Percentiles rank a stretch among this genome's conserved stretches.
Evolutionary conservation across 37 sponge, comb jelly and placozoan genomes (phyloP).

Genomic region (Cliona cf. orientalis): DNA sequence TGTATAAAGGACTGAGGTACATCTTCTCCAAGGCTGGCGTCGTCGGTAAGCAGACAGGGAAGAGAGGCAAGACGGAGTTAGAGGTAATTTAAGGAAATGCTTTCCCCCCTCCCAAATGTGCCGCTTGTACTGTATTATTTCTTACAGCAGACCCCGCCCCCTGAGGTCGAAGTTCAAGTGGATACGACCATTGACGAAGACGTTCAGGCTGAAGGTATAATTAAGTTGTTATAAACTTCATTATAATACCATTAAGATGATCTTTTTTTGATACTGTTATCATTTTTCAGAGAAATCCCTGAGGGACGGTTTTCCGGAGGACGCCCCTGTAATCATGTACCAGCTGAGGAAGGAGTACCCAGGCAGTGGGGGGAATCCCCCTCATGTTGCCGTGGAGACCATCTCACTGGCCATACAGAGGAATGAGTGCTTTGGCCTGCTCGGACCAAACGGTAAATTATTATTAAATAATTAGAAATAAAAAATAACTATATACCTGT

Average conservation of each 20-base stretch:
- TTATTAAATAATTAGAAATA: too few species aligned
- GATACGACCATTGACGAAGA: conserved; percentile 73
- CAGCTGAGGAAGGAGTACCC: conserved; percentile 81
- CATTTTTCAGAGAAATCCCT: conserved; percentile 38
- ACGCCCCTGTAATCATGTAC: conserved; percentile 73
- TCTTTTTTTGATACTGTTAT: too few species aligned
- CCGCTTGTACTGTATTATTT: too few species aligned
- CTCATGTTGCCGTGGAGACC: conserved; percentile 73
- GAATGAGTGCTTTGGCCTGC: conserved; percentile 83
- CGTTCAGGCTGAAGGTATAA: conserved; percentile 67
- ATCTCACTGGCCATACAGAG: conserved; percentile 71
- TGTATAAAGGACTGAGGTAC: too few species aligned
- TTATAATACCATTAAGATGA: too few species aligned
- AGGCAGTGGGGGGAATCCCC: conserved; percentile 44
- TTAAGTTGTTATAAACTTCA: background rate
- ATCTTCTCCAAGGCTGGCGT: too few species aligned
- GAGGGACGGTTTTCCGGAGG: conserved; percentile 27
- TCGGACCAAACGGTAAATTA: conserved; percentile 79
- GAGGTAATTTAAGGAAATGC: too few species aligned
- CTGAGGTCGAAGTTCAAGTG: background rate
- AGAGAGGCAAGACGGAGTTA: too few species aligned
- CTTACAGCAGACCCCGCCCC: background rate
- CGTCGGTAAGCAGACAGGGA: too few species aligned
- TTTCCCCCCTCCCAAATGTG: too few species aligned
- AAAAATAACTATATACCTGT: too few species aligned